Evolutionary conservation across 2,888 invertebrate species (phyloP).

Genomic region (Dysmachus trigonus): DNA sequence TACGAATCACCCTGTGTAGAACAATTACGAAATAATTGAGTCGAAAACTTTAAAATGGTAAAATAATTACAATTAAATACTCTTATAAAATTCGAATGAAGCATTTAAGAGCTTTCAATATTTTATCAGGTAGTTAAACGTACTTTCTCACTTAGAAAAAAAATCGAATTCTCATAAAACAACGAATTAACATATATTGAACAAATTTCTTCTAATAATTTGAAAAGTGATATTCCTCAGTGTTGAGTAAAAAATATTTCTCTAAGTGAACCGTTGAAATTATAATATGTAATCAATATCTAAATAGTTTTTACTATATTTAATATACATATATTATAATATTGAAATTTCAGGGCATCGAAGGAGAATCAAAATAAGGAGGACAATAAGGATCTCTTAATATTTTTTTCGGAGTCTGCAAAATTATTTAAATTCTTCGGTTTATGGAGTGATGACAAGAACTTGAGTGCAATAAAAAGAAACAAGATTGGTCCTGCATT

Average conservation of each 20-base stretch:
- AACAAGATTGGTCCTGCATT: too few relatives aligned
- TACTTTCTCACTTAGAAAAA: neutral
- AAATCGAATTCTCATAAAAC: neutral
- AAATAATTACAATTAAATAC: neutral
- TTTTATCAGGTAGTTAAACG: neutral
- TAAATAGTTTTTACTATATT: neutral
- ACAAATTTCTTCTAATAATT: neutral
- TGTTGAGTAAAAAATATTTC: too few relatives aligned
- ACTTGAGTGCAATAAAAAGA: neutral
- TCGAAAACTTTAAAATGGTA: too few relatives aligned
- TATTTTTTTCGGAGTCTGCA: neutral
- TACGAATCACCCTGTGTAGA: too few relatives aligned
- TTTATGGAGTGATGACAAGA: neutral
- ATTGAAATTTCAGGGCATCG: neutral
- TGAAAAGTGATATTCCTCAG: neutral
- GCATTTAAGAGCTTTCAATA: neutral
- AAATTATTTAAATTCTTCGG: neutral
- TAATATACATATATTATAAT: neutral
- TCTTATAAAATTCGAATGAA: neutral
- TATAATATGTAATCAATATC: neutral
- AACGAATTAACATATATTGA: neutral
- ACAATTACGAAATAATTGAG: too few relatives aligned
- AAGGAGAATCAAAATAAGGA: neutral
- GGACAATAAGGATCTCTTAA: neutral
- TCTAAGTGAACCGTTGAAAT: neutral